Evolutionary conservation across 2,113 vertebrate species (phyloP).

Genomic region (Vulpes vulpes): DNA sequence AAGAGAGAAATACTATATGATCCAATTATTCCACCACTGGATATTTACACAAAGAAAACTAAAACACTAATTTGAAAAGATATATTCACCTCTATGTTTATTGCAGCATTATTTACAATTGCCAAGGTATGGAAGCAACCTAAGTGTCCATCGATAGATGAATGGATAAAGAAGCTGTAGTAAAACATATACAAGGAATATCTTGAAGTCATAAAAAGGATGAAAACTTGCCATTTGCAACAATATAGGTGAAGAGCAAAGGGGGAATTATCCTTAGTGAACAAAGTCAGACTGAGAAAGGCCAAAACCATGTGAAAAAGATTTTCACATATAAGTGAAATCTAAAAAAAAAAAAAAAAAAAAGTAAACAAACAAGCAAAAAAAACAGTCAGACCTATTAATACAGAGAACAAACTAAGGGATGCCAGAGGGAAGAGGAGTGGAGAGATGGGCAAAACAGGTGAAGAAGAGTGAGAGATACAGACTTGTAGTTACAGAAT

Average conservation of each 20-base stretch:
- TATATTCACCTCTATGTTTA: not conserved
- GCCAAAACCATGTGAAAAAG: not conserved
- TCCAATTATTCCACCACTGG: not conserved
- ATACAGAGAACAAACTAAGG: not conserved
- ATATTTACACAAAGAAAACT: not conserved
- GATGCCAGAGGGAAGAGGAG: not conserved
- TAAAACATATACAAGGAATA: not conserved
- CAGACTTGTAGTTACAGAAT: not conserved
- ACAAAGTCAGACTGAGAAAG: not conserved
- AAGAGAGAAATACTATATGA: not conserved
- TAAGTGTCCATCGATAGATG: not conserved
- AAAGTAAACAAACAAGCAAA: not conserved
- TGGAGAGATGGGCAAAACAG: not conserved
- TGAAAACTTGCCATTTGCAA: not conserved
- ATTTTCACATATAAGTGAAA: not conserved
- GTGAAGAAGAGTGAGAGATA: not conserved
- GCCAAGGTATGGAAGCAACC: not conserved
- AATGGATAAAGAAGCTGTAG: not conserved
- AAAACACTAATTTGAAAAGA: not conserved
- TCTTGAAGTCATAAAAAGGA: not conserved
- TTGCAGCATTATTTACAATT: not conserved
- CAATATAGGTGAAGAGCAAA: not conserved
- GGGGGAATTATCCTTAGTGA: not conserved
- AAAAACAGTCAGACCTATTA: not conserved
- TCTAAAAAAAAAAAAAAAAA: not conserved